Base-by-base conservation (phyloP, 23 tunicate species). In the Halocynthia roretzi region DNA sequence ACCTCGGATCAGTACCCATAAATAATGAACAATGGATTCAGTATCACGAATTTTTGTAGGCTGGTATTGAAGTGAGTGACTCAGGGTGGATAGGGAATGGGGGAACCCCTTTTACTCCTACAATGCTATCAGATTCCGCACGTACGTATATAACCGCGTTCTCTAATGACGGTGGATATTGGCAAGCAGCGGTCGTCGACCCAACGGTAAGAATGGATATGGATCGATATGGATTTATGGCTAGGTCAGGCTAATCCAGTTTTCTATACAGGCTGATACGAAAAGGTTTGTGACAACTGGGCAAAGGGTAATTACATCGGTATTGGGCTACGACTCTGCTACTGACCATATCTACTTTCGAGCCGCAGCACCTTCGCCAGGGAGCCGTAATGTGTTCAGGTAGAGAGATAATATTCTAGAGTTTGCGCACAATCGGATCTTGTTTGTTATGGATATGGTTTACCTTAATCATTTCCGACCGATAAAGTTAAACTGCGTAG, bases 81-180 rank as follows among this genome's bases (percentile, higher is more conserved):
- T 77, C 84, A 5, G 91, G 90, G 14, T 91, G 97, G 97, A 83
- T 85, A 44, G 97, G 97, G 62, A 60, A 85, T 63, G 90, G 91
- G 53, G 97, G 97, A 67, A 66, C 80, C 75, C 90, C 97, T 5
- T 91, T 85, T 64, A 72, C 76, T 10, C 97, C 97, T 8, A 71
- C 63, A 8, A 11, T 91, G 50, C 53, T 61, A 14, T 12, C 58
- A 51, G 78, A 74, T 52, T 55, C 52, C 0, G 53, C 61, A 17
- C 67, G 71, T 9, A 78, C 85, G 14, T 89, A 57, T 56, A 85
- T 80, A 55, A 80, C 96, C 12, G 71, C 82, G 17, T 80, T 80
- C 50, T 78, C 95, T 50, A 80, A 88, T 68, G 75, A 63, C 10
- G 84, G 72, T 8, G 95, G 95, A 51, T 89, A 56, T 58, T 89